Conservation (phyloP, 2,797 vertebrate genomes). For the Cynodonichthys magdalenae region DNA sequence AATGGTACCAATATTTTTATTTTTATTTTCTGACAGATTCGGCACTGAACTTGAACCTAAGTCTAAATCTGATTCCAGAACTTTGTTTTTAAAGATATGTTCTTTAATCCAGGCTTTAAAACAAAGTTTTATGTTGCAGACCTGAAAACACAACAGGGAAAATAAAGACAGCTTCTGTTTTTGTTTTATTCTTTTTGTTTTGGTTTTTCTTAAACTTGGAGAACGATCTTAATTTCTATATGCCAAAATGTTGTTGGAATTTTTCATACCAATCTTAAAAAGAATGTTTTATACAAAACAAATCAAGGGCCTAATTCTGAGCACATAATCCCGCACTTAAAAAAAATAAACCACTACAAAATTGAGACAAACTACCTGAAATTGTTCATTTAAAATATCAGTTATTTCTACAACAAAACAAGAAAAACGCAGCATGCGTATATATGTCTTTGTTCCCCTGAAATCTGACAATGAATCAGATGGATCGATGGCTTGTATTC, state of each 20-base stretch:
- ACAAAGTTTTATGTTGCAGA: not conserved
- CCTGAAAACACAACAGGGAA: not conserved
- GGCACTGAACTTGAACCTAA: too few relatives aligned
- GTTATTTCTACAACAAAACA: conserved; percentile 4
- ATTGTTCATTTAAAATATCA: not conserved
- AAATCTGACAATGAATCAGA: conserved; percentile 18
- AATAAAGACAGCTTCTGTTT: too few relatives aligned
- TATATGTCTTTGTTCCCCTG: not conserved
- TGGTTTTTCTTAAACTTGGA: too few relatives aligned
- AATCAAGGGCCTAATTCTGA: not conserved
- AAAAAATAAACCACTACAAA: conserved; percentile 11
- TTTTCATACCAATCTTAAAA: not conserved
- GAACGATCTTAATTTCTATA: not conserved
- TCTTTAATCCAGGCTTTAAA: too few relatives aligned
- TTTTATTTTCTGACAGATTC: too few relatives aligned
- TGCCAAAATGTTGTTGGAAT: not conserved
- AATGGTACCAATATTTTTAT: too few relatives aligned
- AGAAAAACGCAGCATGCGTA: not conserved
- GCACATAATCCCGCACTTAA: conserved; percentile 3
- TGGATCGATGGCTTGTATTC: conserved; percentile 11
- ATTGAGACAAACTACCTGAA: not conserved
- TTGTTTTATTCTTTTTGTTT: too few relatives aligned
- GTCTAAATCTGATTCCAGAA: too few relatives aligned
- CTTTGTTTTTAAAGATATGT: too few relatives aligned
- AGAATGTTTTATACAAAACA: not conserved